Conservation (phyloP, 35 echinoderm and acorn worm species). For the Lytechinus variegatus region DNA sequence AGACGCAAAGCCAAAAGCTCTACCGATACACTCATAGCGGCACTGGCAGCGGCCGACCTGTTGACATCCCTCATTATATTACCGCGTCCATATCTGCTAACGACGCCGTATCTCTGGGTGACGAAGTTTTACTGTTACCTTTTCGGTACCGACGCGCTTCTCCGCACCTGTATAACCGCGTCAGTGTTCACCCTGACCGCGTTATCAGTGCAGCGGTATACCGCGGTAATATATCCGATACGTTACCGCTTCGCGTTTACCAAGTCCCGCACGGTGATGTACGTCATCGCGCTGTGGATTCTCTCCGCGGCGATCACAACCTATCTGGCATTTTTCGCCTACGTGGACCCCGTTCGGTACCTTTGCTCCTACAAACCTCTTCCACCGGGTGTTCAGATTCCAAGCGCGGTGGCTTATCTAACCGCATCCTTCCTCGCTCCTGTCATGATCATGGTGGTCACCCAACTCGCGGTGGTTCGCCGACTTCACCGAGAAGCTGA, state of each 20-base stretch:
- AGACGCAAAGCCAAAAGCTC: slow-evolving; percentile 15
- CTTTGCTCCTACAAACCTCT: not conserved
- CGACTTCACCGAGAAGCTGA: not conserved
- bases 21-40: slow-evolving; percentile 7
- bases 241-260: not conserved
- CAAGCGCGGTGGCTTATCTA: not conserved
- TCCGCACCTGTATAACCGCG: not conserved
- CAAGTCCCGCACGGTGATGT: not conserved
- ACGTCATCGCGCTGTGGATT: not conserved
- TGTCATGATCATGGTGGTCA: not conserved
- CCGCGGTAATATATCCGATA: not conserved
- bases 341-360: not conserved
- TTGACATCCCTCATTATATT: slow-evolving; percentile 10
- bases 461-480: not conserved
- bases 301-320: not conserved
- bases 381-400: not conserved
- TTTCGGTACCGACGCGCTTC: not conserved
- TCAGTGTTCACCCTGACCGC: not conserved
- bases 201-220: not conserved
- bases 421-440: not conserved
- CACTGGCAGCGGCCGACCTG: not conserved
- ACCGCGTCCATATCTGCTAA: not conserved
- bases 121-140: not conserved
- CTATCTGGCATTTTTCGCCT: not conserved
- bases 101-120: not conserved